Conservation (phyloP, 2,797 vertebrate genomes). For the Phoeniculus purpureus region DNA sequence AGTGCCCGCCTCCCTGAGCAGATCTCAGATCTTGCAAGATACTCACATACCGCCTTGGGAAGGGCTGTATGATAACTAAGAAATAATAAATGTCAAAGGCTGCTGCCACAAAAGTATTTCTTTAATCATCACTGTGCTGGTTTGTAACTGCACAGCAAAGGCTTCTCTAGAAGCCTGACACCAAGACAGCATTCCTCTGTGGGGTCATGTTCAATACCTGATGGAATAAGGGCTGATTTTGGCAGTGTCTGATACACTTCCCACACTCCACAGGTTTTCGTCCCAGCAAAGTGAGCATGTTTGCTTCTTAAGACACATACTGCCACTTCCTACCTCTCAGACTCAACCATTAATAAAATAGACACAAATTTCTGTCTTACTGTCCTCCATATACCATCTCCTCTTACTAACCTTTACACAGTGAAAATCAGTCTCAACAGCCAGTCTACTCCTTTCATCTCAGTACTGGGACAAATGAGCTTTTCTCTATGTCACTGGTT, state of each 20-base stretch:
- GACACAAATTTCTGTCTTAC: background rate
- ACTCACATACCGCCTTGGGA: background rate
- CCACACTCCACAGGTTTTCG: background rate
- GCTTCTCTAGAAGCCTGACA: background rate
- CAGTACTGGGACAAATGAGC: background rate
- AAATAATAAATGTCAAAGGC: slow-evolving; percentile 17
- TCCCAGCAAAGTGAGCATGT: background rate
- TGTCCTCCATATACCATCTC: background rate
- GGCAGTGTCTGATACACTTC: background rate
- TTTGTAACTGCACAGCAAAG: background rate
- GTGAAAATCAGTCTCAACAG: background rate
- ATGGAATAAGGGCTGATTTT: background rate
- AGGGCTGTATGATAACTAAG: background rate
- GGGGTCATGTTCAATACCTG: background rate
- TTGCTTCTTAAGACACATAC: background rate
- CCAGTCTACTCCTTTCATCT: background rate
- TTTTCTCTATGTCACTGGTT: background rate
- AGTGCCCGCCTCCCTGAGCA: background rate
- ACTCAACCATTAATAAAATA: background rate
- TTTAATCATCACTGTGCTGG: background rate
- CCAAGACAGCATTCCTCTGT: background rate
- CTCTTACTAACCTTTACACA: background rate
- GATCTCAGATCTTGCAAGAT: background rate
- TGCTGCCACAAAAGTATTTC: background rate
- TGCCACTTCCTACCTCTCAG: background rate